These are phyloP conservation scores for Gorsachius magnificus DNA, from an alignment of 2,797 vertebrate species.

Conservation along the genomic window DNA sequence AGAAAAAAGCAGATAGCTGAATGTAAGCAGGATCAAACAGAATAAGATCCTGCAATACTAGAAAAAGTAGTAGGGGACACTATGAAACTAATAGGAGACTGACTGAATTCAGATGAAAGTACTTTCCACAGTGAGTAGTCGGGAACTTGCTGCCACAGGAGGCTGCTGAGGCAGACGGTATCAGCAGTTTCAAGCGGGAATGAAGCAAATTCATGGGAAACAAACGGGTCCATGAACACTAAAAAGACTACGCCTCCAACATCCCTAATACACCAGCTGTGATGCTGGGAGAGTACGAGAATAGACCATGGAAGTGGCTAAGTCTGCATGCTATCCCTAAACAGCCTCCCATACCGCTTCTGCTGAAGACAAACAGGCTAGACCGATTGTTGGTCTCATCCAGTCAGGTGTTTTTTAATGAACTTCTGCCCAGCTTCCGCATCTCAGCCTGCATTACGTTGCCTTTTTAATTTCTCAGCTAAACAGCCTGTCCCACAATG, in stretches of 20 bases:
- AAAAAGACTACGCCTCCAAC: not conserved
- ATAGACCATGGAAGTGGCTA: not conserved
- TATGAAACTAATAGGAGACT: not conserved
- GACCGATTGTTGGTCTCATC: not conserved
- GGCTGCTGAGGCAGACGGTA: not conserved
- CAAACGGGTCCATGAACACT: not conserved
- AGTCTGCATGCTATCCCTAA: not conserved
- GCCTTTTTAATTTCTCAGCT: not conserved
- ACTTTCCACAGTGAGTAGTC: not conserved
- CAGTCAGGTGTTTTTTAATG: not conserved
- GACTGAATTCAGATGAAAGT: not conserved
- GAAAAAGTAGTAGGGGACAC: not conserved
- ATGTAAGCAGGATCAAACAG: not conserved
- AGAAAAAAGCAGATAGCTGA: not conserved
- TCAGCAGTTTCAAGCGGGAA: not conserved
- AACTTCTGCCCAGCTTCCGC: not conserved
- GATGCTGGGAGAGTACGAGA: not conserved
- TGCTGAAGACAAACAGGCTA: not conserved
- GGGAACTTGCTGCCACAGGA: not conserved
- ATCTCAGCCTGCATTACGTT: not conserved
- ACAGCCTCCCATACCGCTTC: not conserved
- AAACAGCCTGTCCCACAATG: not conserved
- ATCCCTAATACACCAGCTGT: not conserved
- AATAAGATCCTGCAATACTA: not conserved
- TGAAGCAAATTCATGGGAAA: not conserved